A percentile compares a stretch with the other conserved stretches of the same genome.
phyloP scores from a whole-genome alignment of 2,113 vertebrate genomes.

The Onychostoma macrolepis region DNA sequence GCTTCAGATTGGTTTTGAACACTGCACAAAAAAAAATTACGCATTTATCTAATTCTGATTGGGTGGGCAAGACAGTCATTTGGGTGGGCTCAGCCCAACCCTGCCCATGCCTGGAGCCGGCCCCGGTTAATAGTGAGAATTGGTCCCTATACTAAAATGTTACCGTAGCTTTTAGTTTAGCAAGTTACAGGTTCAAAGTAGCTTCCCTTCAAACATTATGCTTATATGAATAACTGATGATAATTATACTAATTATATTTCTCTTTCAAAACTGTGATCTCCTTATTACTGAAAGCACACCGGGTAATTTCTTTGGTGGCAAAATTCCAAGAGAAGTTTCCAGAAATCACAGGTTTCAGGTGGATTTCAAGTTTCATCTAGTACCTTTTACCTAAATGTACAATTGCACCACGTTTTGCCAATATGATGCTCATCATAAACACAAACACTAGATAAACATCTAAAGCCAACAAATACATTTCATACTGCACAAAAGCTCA shows the following conservation, averaged over 20 bases:
- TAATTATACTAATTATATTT: background rate
- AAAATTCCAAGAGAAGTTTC: background rate
- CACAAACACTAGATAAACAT: conserved; percentile 51
- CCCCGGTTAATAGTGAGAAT: too few relatives aligned
- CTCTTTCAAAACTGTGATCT: conserved; percentile 1
- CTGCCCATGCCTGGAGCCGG: too few relatives aligned
- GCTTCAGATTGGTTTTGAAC: too few relatives aligned
- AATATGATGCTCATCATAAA: conserved; percentile 47
- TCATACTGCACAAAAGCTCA: conserved; percentile 49
- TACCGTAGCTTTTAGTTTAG: background rate
- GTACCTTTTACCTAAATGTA: background rate
- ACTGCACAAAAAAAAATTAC: too few relatives aligned
- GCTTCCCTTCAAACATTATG: conserved; percentile 39
- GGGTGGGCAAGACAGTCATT: too few relatives aligned
- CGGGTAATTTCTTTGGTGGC: background rate
- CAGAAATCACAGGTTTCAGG: background rate
- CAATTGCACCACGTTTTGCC: background rate
- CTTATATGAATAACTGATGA: background rate
- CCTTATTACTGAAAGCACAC: background rate
- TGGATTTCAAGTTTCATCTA: background rate
- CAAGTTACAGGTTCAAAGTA: background rate
- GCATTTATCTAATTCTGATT: too few relatives aligned
- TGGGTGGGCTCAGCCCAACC: too few relatives aligned
- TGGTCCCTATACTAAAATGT: too few relatives aligned
- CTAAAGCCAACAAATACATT: conserved; percentile 23